These are phyloP conservation scores for Callipepla squamata DNA, from an alignment of 2,113 vertebrate species.

Conservation along the genomic window DNA sequence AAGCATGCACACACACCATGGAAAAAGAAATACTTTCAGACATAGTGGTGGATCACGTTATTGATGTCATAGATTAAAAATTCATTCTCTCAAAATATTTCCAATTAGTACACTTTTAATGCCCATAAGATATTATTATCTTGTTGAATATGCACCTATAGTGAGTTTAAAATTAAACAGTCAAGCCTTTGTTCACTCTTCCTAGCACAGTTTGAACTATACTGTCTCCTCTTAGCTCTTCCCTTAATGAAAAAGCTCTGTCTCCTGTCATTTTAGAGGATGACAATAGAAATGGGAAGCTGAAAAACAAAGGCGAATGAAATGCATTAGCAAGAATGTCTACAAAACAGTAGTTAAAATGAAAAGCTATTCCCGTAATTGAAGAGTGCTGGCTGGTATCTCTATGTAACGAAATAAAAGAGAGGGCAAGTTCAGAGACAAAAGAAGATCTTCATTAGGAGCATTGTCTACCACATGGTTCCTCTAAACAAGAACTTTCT, in stretches of 20 bases:
- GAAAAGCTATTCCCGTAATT: conserved; percentile 65
- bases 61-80: not conserved
- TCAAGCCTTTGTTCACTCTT: conserved; percentile 33
- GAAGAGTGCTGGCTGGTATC: conserved; percentile 48
- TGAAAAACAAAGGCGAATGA: conserved; percentile 54
- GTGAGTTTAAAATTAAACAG: conserved; percentile 23
- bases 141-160: conserved; percentile 5
- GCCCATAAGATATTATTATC: not conserved
- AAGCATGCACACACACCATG: not conserved
- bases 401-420: conserved; percentile 29
- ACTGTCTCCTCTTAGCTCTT: not conserved
- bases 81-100: conserved; percentile 14
- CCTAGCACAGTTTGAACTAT: not conserved
- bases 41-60: not conserved
- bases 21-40: not conserved
- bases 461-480: conserved; percentile 50
- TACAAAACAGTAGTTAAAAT: conserved; percentile 70
- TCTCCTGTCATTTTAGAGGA: conserved; percentile 56
- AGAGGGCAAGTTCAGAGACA: conserved; percentile 30
- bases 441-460: conserved; percentile 50
- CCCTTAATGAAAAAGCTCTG: conserved; percentile 61
- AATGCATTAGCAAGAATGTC: conserved; percentile 57
- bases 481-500: conserved; percentile 50
- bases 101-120: not conserved
- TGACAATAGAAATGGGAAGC: conserved; percentile 39